These are phyloP conservation scores for Diplogasteroides magnus DNA, from an alignment of 1,140 invertebrate species.

Conservation along the genomic window DNA sequence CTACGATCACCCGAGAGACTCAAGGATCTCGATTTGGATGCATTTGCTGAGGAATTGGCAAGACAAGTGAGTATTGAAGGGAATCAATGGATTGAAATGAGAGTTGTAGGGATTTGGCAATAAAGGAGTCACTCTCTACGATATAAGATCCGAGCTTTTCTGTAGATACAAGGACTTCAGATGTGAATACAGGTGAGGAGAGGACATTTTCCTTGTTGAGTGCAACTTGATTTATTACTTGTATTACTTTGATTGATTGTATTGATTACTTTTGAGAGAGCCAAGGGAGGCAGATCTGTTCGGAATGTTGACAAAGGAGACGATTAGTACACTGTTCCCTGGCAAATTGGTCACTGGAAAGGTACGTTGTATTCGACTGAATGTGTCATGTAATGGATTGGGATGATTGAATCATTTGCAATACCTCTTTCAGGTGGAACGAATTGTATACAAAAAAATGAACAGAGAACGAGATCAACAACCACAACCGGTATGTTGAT, in stretches of 20 bases:
- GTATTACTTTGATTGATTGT: no score
- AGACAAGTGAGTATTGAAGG: constrained; percentile 67
- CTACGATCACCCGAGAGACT: constrained; percentile 82
- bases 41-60: constrained; percentile 87
- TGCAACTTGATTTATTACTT: no score
- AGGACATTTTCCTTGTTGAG: no score
- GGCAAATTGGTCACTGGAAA: constrained; percentile 70
- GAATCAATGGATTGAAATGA: not conserved
- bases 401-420: no score
- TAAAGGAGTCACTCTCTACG: constrained; percentile 92
- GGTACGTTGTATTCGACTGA: no score
- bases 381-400: no score
- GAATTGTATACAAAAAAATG: not conserved
- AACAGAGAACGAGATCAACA: not conserved
- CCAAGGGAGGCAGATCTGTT: constrained; percentile 74
- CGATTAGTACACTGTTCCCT: constrained; percentile 85
- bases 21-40: constrained; percentile 94
- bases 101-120: constrained; percentile 81
- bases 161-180: constrained; percentile 89
- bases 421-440: not conserved
- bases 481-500: no score
- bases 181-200: constrained; percentile 29
- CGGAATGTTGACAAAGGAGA: constrained; percentile 91
- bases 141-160: constrained; percentile 91
- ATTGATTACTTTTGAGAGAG: not conserved